Evolutionary conservation across 2,888 invertebrate species (phyloP).

Genomic region (Bruchidius siliquastri): DNA sequence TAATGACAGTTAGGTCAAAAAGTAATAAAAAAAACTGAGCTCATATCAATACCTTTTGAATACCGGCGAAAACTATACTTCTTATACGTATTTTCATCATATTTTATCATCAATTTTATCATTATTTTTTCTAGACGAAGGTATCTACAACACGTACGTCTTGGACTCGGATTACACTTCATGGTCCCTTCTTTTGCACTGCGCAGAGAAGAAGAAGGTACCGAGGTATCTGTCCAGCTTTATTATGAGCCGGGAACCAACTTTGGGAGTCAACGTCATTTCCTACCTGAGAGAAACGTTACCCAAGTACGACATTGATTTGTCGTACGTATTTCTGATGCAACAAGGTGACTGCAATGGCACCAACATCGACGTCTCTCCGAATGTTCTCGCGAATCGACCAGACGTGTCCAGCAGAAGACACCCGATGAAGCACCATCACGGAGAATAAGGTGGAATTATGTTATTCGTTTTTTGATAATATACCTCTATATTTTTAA

Average conservation of each 20-base stretch:
- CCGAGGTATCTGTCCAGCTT: slow-evolving; percentile 79
- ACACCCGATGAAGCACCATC: slow-evolving; percentile 49
- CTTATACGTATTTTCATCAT: too few species aligned
- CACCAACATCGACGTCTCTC: slow-evolving; percentile 41
- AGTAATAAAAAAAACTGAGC: too few species aligned
- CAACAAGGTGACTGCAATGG: slow-evolving; percentile 63
- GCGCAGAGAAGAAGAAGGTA: slow-evolving; percentile 76
- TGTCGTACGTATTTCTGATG: slow-evolving; percentile 80
- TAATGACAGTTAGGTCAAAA: too few species aligned
- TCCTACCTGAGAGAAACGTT: slow-evolving; percentile 73
- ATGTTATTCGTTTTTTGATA: too few species aligned
- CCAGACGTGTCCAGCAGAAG: slow-evolving; percentile 35
- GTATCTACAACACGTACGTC: slow-evolving; percentile 82
- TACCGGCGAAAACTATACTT: too few species aligned
- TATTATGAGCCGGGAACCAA: slow-evolving; percentile 64
- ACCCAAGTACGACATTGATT: slow-evolving; percentile 77
- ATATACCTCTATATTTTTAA: too few species aligned
- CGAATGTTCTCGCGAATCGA: slow-evolving; percentile 34
- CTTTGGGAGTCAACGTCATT: slow-evolving; percentile 63
- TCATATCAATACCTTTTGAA: too few species aligned
- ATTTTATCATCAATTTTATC: too few species aligned
- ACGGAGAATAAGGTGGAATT: slow-evolving; percentile 18
- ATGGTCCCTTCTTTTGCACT: slow-evolving; percentile 80
- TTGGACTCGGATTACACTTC: slow-evolving; percentile 79
- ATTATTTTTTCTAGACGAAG: slow-evolving; percentile 62